Conservation (phyloP, 1,140 invertebrate genomes). For the Leucophenga varia region DNA sequence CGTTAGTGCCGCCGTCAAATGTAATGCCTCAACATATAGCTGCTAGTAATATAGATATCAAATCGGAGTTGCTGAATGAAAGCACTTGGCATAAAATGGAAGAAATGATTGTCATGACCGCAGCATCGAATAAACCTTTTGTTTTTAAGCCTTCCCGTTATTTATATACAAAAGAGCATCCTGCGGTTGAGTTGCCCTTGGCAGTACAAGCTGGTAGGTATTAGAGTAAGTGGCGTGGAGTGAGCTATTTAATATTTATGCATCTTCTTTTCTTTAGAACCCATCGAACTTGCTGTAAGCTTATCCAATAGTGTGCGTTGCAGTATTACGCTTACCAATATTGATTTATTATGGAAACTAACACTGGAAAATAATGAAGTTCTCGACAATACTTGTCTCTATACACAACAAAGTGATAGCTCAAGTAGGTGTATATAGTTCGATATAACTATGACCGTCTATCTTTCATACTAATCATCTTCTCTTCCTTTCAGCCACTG, state of each 20-base stretch:
- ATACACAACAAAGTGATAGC: conserved; percentile 44
- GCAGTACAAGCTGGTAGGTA: conserved; percentile 69
- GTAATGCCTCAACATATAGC: conserved; percentile 64
- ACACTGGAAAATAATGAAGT: conserved; percentile 56
- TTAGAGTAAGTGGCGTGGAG: background rate
- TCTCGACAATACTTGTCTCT: conserved; percentile 47
- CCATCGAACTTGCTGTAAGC: conserved; percentile 73
- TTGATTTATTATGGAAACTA: conserved; percentile 81
- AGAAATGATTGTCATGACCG: conserved; percentile 73
- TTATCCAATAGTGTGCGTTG: conserved; percentile 83
- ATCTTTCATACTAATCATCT: conserved; percentile 1
- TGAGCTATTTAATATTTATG: conserved; percentile 1
- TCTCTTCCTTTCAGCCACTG: conserved; percentile 16
- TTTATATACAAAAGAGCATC: conserved; percentile 71
- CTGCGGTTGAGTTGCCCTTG: conserved; percentile 62
- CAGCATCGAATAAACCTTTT: conserved; percentile 69
- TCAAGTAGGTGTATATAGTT: conserved; percentile 19
- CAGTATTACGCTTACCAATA: conserved; percentile 68
- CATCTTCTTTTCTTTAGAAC: conserved; percentile 66
- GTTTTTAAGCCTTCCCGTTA: conserved; percentile 76
- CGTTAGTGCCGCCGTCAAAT: conserved; percentile 49
- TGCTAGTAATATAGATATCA: conserved; percentile 68
- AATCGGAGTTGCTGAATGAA: conserved; percentile 54
- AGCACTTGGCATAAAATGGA: conserved; percentile 73
- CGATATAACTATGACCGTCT: too few relatives aligned